These are phyloP conservation scores for Meandrusa payeni DNA, from an alignment of 2,888 invertebrate species.

Conservation along the genomic window DNA sequence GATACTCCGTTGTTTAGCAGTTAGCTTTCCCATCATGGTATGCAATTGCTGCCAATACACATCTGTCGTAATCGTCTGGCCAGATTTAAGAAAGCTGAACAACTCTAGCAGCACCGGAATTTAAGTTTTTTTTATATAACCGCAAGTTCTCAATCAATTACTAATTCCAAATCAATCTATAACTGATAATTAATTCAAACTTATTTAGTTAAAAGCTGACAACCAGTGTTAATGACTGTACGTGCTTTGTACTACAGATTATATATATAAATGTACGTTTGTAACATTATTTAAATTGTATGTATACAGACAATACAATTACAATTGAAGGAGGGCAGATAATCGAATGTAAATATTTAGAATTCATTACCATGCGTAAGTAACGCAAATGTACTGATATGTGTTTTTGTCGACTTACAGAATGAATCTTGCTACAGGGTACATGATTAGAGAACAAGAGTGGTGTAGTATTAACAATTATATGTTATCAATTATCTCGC, in stretches of 20 bases:
- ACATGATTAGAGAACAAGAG: too few species aligned
- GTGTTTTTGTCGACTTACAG: too few species aligned
- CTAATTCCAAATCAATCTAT: constrained; percentile 5
- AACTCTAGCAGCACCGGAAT: too few species aligned
- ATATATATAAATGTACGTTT: neutral
- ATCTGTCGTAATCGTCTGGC: too few species aligned
- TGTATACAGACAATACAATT: neutral
- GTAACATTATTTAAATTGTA: constrained; percentile 4
- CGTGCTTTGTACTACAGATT: constrained; percentile 13
- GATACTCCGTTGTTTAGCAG: too few species aligned
- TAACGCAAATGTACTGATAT: neutral
- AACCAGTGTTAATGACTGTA: constrained; percentile 10
- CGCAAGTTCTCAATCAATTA: constrained; percentile 7
- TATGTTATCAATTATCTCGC: too few species aligned
- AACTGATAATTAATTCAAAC: constrained; percentile 11
- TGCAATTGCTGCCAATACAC: too few species aligned
- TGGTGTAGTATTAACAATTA: too few species aligned
- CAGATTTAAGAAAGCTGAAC: too few species aligned
- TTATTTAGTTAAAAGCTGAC: constrained; percentile 17
- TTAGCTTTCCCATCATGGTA: too few species aligned
- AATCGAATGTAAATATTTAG: constrained; percentile 1
- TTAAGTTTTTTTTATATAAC: constrained; percentile 7
- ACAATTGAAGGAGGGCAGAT: constrained; percentile 4
- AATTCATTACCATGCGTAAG: neutral
- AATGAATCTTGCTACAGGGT: too few species aligned